A percentile compares a stretch with the other conserved stretches of the same genome.
phyloP scores from a whole-genome alignment of 2,797 vertebrate genomes.

The Acropternis orthonyx region DNA sequence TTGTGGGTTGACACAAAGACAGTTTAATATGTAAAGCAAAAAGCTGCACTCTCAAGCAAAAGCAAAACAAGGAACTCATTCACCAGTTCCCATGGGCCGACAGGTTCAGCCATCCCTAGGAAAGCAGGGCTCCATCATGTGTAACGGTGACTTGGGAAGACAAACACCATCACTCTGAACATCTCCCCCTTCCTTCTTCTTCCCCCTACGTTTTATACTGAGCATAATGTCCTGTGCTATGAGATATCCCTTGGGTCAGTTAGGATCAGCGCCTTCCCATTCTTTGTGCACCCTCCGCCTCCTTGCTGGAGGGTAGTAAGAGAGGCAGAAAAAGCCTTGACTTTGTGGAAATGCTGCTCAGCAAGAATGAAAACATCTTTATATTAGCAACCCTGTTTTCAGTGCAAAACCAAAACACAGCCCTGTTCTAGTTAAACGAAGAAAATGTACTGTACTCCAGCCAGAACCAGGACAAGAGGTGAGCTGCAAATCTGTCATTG shows the following conservation, averaged over 20 bases:
- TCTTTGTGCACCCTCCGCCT: no score
- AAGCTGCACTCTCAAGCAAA: neutral
- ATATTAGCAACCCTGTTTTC: neutral
- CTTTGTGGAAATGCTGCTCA: neutral
- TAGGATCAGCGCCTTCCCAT: no score
- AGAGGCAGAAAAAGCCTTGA: neutral
- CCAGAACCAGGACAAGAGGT: neutral
- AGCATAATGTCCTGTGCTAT: no score
- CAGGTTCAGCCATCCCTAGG: no score
- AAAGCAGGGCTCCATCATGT: no score
- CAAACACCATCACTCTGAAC: no score
- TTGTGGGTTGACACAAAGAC: no score
- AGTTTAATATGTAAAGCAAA: neutral
- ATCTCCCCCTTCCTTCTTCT: no score
- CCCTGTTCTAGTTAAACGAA: neutral
- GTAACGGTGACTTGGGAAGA: no score
- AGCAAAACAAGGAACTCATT: no score
- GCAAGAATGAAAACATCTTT: neutral
- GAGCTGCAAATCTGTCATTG: neutral
- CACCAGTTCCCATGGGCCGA: no score
- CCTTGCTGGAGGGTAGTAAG: neutral
- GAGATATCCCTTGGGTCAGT: neutral
- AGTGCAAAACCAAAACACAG: neutral
- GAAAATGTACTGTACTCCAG: neutral
- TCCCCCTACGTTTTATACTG: no score